Conservation (phyloP, 1,140 invertebrate species). For the Lordiphosa stackelbergi region DNA sequence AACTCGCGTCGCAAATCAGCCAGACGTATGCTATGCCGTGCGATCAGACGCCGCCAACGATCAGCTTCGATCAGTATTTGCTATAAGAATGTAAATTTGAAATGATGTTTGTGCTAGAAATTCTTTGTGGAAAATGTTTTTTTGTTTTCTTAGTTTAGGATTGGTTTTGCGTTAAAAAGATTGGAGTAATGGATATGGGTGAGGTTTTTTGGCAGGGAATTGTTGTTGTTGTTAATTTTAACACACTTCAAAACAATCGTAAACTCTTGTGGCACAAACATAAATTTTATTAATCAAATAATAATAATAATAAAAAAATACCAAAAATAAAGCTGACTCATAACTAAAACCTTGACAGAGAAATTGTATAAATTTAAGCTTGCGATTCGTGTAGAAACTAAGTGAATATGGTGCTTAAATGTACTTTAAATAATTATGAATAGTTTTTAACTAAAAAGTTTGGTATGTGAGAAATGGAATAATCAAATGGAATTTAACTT, state of each 20-base stretch:
- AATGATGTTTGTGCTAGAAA: constrained; percentile 56
- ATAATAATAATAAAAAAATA: constrained; percentile 48
- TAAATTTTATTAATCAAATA: constrained; percentile 22
- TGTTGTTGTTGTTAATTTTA: constrained; percentile 56
- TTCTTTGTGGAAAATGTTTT: constrained; percentile 26
- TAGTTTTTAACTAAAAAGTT: neutral
- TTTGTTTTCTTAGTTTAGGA: constrained; percentile 14
- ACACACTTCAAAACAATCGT: constrained; percentile 44
- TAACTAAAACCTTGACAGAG: neutral
- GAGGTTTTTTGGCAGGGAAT: constrained; percentile 2
- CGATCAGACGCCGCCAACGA: constrained; percentile 72
- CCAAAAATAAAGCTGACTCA: constrained; percentile 43
- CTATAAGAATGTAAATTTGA: constrained; percentile 66
- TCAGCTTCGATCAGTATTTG: constrained; percentile 73
- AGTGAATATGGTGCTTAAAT: constrained; percentile 38
- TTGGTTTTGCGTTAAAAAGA: constrained; percentile 72
- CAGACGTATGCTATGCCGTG: constrained; percentile 64
- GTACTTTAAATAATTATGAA: constrained; percentile 1
- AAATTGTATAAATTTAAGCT: too few species aligned
- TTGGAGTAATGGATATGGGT: constrained; percentile 1
- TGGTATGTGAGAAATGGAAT: too few species aligned
- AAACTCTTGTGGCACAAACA: constrained; percentile 20
- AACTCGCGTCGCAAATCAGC: constrained; percentile 73
- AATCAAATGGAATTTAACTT: too few species aligned
- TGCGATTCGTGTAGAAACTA: too few species aligned